Evolutionary conservation across 1,140 invertebrate genomes (phyloP).

Genomic region (Lycorma delicatula): DNA sequence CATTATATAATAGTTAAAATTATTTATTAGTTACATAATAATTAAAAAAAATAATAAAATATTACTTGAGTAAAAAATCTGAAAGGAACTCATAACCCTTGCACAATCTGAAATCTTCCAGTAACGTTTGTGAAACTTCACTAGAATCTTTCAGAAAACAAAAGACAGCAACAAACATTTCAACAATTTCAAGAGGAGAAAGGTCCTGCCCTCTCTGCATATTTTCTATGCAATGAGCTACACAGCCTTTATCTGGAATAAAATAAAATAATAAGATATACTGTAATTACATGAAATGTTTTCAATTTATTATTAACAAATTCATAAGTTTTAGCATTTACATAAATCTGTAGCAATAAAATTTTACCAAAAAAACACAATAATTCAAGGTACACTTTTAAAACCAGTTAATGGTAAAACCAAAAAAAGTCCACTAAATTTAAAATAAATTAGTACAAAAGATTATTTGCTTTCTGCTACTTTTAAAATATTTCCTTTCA

Average conservation of each 20-base stretch:
- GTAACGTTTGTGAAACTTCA: conserved; percentile 84
- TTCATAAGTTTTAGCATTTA: no score
- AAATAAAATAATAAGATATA: no score
- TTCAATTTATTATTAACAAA: no score
- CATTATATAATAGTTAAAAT: no score
- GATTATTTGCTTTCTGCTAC: no score
- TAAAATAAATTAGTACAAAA: no score
- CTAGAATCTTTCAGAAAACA: conserved; percentile 98
- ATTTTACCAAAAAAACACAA: background rate
- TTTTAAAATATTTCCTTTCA: no score
- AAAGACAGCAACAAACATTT: conserved; percentile 97
- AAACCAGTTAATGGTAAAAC: no score
- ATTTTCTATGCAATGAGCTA: conserved; percentile 91
- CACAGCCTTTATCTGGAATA: conserved; percentile 82
- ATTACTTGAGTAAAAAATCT: conserved; percentile 88
- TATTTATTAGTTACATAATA: no score
- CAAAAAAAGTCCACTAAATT: no score
- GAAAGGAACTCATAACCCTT: conserved; percentile 92
- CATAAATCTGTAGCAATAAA: background rate
- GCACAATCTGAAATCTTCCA: conserved; percentile 91
- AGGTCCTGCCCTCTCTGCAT: conserved; percentile 89
- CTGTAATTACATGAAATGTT: no score
- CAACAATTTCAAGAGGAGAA: conserved; percentile 89
- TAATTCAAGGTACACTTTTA: background rate
- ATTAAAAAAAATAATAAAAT: background rate